phyloP scores from a whole-genome alignment of 1,140 invertebrate genomes.

The Heliconius nattereri region DNA sequence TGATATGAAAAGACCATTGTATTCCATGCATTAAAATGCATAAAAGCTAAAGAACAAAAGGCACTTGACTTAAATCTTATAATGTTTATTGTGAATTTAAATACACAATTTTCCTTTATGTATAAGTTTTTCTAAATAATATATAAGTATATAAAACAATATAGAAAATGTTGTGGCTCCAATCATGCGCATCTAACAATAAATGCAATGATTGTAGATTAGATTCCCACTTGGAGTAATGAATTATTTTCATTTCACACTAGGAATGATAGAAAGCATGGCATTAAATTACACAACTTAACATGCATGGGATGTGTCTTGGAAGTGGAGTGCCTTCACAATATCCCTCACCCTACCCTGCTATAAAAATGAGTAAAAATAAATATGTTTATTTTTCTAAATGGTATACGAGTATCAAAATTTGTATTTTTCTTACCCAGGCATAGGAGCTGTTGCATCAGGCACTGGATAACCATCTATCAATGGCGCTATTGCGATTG shows the following conservation, averaged over 20 bases:
- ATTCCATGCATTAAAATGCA: background rate
- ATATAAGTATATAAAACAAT: too few species aligned
- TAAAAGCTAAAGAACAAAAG: background rate
- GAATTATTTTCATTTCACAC: too few species aligned
- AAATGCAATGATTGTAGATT: too few species aligned
- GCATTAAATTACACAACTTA: too few species aligned
- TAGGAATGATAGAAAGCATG: too few species aligned
- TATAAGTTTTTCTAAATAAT: background rate
- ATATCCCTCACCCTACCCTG: too few species aligned
- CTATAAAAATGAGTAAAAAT: too few species aligned
- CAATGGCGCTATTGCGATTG: slow-evolving; percentile 57
- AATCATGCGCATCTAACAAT: too few species aligned
- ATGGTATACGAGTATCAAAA: background rate
- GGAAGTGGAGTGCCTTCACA: too few species aligned
- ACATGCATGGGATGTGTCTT: too few species aligned
- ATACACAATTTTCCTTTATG: background rate
- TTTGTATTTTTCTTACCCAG: slow-evolving; percentile 53
- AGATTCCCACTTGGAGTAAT: too few species aligned
- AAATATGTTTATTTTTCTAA: background rate
- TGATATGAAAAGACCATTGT: background rate
- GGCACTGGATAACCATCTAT: slow-evolving; percentile 63
- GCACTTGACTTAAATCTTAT: background rate
- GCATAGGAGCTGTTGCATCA: slow-evolving; percentile 52
- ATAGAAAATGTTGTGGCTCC: too few species aligned
- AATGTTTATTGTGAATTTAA: slow-evolving; percentile 4